These are phyloP conservation scores for Caranx ignobilis DNA, from an alignment of 2,113 vertebrate species.

Conservation along the genomic window DNA sequence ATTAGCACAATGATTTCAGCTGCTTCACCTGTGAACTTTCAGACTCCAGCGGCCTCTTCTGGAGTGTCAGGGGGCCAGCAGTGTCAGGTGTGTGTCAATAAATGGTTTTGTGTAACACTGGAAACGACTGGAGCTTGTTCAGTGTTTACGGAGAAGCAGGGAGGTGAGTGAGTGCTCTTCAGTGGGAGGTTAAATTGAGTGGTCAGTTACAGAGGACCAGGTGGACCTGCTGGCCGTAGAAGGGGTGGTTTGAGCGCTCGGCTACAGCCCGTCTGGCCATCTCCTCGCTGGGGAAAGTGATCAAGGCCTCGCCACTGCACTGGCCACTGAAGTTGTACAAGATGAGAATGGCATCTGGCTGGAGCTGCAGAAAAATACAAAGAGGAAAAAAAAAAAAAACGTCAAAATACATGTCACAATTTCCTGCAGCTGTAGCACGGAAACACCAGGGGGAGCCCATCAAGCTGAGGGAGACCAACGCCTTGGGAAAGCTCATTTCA, in stretches of 20 bases:
- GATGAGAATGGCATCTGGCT: slow-evolving; percentile 88
- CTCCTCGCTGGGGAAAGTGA: slow-evolving; percentile 91
- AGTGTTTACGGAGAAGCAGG: background rate
- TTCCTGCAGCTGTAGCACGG: background rate
- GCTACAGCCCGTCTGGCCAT: slow-evolving; percentile 87
- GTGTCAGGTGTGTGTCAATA: background rate
- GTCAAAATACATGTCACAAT: background rate
- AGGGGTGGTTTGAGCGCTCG: slow-evolving; percentile 84
- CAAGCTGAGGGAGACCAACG: slow-evolving; percentile 12
- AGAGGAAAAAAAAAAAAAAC: background rate
- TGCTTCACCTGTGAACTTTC: slow-evolving; percentile 27
- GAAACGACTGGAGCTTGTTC: slow-evolving; percentile 12
- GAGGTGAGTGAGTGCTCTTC: slow-evolving; percentile 1
- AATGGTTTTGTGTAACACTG: slow-evolving; percentile 12
- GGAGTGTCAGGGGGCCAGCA: slow-evolving; percentile 43
- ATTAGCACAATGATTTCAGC: slow-evolving; percentile 11
- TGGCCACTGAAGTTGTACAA: slow-evolving; percentile 92
- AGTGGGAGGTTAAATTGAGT: background rate
- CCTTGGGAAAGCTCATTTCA: slow-evolving; percentile 1
- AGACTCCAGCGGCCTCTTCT: slow-evolving; percentile 43
- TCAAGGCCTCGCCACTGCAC: slow-evolving; percentile 91
- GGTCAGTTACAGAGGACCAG: slow-evolving; percentile 85
- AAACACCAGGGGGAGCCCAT: slow-evolving; percentile 65
- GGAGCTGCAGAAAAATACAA: slow-evolving; percentile 81
- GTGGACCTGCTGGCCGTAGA: slow-evolving; percentile 86